Conservation (phyloP, 2,888 invertebrate genomes). For the Sphecodes monilicornis region DNA sequence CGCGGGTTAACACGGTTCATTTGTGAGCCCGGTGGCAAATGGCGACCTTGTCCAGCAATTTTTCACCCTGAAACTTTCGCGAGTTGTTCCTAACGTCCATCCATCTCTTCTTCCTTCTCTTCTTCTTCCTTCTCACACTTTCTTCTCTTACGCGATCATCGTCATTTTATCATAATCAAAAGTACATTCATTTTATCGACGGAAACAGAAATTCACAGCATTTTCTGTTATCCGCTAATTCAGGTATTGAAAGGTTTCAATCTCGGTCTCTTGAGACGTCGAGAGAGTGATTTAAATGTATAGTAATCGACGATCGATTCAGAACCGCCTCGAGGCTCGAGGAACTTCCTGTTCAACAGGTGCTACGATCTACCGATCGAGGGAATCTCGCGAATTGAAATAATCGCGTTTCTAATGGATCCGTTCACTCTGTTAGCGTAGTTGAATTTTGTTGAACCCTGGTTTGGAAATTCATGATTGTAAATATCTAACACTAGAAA, state of each 20-base stretch:
- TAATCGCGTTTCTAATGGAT: not conserved
- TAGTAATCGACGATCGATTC: not conserved
- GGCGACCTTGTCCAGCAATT: conserved; percentile 25
- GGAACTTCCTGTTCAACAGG: not conserved
- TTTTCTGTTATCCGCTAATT: not conserved
- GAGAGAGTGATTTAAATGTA: not conserved
- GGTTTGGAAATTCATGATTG: too few species aligned
- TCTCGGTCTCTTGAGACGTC: not conserved
- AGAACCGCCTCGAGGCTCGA: not conserved
- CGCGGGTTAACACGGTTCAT: conserved; percentile 46
- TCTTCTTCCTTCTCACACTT: too few species aligned
- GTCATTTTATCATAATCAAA: too few species aligned
- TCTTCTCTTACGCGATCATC: too few species aligned
- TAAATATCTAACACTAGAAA: too few species aligned
- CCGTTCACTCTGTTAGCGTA: too few species aligned
- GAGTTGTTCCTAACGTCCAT: not conserved
- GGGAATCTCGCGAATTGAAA: not conserved
- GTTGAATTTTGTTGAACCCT: too few species aligned
- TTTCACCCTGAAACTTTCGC: not conserved
- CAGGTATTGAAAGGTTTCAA: too few species aligned
- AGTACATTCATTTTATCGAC: too few species aligned
- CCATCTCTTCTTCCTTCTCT: not conserved
- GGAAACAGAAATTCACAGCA: not conserved
- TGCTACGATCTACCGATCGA: conserved; percentile 1
- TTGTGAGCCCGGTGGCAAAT: conserved; percentile 29